phyloP scores from a whole-genome alignment of 2,113 vertebrate species.

The Cacatua alba region DNA sequence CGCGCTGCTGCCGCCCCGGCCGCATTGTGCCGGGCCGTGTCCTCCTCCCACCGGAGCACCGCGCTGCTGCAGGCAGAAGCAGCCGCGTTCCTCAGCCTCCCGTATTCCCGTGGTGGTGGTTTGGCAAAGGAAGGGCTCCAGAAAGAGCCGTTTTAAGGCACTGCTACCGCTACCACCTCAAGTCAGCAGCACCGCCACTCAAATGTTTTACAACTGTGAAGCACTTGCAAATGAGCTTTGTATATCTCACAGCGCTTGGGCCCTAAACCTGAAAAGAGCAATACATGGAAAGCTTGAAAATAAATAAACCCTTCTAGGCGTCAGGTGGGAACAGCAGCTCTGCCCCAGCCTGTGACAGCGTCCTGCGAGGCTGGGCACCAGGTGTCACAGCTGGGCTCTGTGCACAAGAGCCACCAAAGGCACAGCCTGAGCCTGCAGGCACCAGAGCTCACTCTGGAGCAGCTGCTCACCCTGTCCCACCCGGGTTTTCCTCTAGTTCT shows the following conservation, averaged over 20 bases:
- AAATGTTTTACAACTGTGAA: fast-evolving
- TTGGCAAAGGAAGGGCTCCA: too few relatives aligned
- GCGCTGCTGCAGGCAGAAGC: neutral
- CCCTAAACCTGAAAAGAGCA: fast-evolving
- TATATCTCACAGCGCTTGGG: fast-evolving
- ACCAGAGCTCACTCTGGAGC: fast-evolving
- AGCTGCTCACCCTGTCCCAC: neutral
- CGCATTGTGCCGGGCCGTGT: fast-evolving
- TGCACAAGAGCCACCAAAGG: fast-evolving
- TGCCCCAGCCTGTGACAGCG: neutral
- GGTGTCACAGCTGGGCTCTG: neutral
- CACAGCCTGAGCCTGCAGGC: neutral
- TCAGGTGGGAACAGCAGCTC: fast-evolving
- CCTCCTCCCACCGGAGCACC: neutral
- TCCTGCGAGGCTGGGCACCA: fast-evolving
- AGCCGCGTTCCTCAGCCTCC: neutral
- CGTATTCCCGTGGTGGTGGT: fast-evolving
- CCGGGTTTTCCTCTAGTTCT: neutral
- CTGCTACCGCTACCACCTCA: neutral
- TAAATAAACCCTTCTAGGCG: fast-evolving
- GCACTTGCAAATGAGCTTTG: neutral
- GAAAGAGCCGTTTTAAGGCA: neutral
- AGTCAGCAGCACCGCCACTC: neutral
- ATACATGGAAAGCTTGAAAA: fast-evolving
- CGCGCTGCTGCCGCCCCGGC: neutral